A percentile compares a stretch with the other conserved stretches of the same genome.
Evolutionary conservation across 2,888 invertebrate species (phyloP).

Genomic region (Brachylomia viminalis): DNA sequence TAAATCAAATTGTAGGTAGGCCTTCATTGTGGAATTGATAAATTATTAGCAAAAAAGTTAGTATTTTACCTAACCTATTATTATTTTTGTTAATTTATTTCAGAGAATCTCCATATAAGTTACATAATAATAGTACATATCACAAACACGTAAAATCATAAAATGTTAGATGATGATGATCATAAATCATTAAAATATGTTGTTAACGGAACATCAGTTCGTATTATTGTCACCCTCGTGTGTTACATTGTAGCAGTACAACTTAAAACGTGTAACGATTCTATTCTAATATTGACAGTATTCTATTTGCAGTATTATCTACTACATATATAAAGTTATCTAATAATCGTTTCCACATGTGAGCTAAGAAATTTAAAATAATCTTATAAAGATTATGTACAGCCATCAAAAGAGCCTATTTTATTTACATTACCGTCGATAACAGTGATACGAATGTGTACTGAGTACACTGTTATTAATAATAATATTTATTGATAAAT

Average conservation of each 20-base stretch:
- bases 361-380: constrained; percentile 62
- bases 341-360: constrained; percentile 52
- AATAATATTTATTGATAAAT: constrained; percentile 80
- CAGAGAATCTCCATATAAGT: no score
- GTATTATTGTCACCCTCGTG: not conserved
- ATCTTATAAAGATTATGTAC: constrained; percentile 66
- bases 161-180: no score
- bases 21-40: not conserved
- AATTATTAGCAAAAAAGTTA: not conserved
- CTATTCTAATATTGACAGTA: constrained; percentile 48
- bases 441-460: constrained; percentile 74
- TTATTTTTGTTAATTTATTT: no score
- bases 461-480: constrained; percentile 67
- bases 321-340: constrained; percentile 41
- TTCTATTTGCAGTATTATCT: constrained; percentile 41
- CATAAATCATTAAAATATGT: no score
- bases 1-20: not conserved
- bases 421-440: constrained; percentile 79
- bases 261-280: constrained; percentile 5
- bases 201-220: not conserved
- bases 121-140: no score
- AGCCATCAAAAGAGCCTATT: constrained; percentile 72
- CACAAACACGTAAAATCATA: no score
- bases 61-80: not conserved
- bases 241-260: constrained; percentile 31